A percentile compares a stretch with the other conserved stretches of the same genome.
These are phyloP conservation scores for Sapayoa aenigma DNA, from an alignment of 2,113 vertebrate species.

Conservation along the genomic window DNA sequence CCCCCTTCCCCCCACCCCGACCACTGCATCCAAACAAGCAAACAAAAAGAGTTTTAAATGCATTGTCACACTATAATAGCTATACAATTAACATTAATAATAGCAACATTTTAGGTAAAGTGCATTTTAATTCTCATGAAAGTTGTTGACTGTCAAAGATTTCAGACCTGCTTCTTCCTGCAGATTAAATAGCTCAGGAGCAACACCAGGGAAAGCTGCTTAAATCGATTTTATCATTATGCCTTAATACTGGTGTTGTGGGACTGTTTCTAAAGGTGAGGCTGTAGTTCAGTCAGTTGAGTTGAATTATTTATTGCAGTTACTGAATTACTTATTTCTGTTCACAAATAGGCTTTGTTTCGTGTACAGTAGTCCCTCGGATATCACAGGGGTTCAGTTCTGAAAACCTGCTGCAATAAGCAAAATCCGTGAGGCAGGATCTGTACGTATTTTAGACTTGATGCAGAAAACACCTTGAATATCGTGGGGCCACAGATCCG, in stretches of 20 bases:
- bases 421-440: too few species aligned
- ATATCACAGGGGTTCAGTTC: too few species aligned
- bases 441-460: too few species aligned
- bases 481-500: too few species aligned
- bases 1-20: too few species aligned
- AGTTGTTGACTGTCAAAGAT: background rate
- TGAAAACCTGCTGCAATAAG: too few species aligned
- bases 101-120: background rate
- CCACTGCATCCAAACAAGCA: too few species aligned
- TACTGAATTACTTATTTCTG: conserved; percentile 4
- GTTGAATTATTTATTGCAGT: background rate
- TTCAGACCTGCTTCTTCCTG: background rate
- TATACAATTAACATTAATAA: background rate
- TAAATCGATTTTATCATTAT: background rate
- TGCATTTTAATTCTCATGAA: background rate
- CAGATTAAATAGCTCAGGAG: background rate
- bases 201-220: background rate
- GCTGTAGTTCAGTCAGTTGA: background rate
- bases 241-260: background rate
- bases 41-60: too few species aligned
- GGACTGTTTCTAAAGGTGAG: background rate
- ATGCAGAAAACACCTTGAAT: too few species aligned
- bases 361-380: too few species aligned
- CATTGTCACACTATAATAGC: too few species aligned
- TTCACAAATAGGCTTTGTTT: background rate